These are phyloP conservation scores for Bombylius discolor DNA, from an alignment of 2,888 invertebrate species.

Conservation along the genomic window DNA sequence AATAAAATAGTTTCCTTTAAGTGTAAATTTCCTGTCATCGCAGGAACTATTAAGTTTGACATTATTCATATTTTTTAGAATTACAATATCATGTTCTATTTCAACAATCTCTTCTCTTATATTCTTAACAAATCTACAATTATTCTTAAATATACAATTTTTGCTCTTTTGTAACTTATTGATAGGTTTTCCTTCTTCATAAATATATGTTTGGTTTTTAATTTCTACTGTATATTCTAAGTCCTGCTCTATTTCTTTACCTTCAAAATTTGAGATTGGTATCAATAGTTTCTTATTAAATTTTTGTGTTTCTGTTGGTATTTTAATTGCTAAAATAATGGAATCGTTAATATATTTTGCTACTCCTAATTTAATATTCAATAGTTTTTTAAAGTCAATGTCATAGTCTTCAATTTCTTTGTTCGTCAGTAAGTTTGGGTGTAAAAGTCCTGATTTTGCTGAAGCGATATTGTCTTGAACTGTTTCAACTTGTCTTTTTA, in stretches of 20 bases:
- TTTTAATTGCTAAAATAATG: not conserved
- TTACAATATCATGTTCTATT: not conserved
- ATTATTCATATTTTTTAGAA: not conserved
- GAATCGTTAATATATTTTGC: conserved; percentile 2
- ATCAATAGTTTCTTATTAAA: not conserved
- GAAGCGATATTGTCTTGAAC: conserved; percentile 7
- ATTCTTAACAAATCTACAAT: not conserved
- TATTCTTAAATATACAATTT: not conserved
- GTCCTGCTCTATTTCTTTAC: not conserved
- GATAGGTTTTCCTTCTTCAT: not conserved
- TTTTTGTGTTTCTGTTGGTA: not conserved
- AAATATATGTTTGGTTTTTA: not conserved
- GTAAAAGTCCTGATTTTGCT: conserved; percentile 2
- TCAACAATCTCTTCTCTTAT: not conserved
- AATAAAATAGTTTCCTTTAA: not conserved
- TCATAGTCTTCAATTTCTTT: conserved; percentile 5
- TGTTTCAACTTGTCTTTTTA: conserved; percentile 9
- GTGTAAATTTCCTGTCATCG: not conserved
- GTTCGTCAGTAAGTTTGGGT: conserved; percentile 4
- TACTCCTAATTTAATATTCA: conserved; percentile 5
- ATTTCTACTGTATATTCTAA: not conserved
- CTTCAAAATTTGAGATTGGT: not conserved
- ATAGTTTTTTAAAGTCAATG: conserved; percentile 7
- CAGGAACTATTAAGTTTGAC: not conserved
- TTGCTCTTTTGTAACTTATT: not conserved